Conservation (phyloP, 2,888 invertebrate genomes). For the Pecten maximus region DNA sequence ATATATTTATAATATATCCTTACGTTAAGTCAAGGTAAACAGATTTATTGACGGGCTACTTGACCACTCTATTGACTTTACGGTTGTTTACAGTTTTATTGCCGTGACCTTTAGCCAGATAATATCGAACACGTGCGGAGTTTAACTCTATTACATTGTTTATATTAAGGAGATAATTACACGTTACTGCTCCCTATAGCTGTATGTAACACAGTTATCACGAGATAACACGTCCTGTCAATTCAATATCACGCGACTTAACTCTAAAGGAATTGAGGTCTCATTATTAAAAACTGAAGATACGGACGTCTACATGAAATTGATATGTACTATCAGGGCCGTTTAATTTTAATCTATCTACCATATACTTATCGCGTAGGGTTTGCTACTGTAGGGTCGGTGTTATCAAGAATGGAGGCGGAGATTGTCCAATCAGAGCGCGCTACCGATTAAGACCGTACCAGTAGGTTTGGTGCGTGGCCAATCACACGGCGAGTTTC, state of each 20-base stretch:
- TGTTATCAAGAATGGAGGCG: conserved; percentile 6
- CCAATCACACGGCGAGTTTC: neutral
- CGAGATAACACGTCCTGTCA: neutral
- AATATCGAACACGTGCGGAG: conserved; percentile 8
- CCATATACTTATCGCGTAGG: conserved; percentile 1
- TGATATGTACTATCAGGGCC: conserved; percentile 2
- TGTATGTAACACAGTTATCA: neutral
- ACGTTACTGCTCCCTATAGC: neutral
- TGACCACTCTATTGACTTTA: neutral
- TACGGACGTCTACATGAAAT: conserved; percentile 15
- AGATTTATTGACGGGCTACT: neutral
- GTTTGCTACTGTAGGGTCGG: neutral
- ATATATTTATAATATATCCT: neutral
- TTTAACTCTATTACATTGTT: neutral
- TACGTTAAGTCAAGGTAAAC: neutral
- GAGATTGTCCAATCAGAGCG: conserved; percentile 41
- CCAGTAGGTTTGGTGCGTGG: neutral
- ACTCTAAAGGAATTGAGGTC: neutral
- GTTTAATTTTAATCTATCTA: conserved; percentile 26
- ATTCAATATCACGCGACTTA: conserved; percentile 9
- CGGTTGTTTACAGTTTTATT: neutral
- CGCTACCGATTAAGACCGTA: conserved; percentile 17
- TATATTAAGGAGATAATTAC: neutral
- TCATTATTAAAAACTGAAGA: conserved; percentile 35
- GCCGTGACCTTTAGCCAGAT: conserved; percentile 3